Conservation (phyloP, 1,140 invertebrate species). For the Hormaphis cornu region DNA sequence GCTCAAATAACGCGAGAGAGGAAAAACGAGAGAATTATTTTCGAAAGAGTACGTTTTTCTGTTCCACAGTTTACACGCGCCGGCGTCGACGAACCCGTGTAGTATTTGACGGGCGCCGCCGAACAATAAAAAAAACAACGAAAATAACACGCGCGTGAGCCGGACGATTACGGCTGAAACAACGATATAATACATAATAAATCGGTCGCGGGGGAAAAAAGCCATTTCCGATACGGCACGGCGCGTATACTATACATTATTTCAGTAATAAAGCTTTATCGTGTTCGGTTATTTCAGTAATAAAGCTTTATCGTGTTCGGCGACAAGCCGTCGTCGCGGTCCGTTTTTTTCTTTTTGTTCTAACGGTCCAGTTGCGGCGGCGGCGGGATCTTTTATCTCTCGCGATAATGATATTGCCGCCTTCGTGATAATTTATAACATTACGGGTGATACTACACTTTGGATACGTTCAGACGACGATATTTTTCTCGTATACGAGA, state of each 20-base stretch:
- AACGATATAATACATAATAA: background rate
- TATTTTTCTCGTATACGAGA: no score
- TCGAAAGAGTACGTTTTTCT: background rate
- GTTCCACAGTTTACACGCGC: background rate
- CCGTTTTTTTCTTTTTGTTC: background rate
- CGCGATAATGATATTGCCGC: no score
- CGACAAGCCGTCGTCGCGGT: background rate
- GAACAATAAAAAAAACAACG: constrained; percentile 5
- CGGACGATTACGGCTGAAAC: background rate
- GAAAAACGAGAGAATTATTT: background rate
- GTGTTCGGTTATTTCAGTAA: constrained; percentile 21
- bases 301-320: constrained; percentile 20
- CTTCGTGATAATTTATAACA: no score
- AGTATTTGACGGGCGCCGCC: background rate
- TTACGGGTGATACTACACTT: no score
- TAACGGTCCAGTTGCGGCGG: no score
- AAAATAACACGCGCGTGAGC: no score
- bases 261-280: constrained; percentile 22
- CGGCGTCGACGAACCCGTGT: no score
- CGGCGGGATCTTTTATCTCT: no score
- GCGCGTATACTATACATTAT: no score
- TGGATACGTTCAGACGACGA: no score
- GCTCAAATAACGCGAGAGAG: background rate
- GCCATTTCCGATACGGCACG: background rate
- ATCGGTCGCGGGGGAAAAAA: background rate